Evolutionary conservation across 2,888 invertebrate species (phyloP), one percentile per base, ranked within the genome.

Genomic region (Eilema depressum): DNA sequence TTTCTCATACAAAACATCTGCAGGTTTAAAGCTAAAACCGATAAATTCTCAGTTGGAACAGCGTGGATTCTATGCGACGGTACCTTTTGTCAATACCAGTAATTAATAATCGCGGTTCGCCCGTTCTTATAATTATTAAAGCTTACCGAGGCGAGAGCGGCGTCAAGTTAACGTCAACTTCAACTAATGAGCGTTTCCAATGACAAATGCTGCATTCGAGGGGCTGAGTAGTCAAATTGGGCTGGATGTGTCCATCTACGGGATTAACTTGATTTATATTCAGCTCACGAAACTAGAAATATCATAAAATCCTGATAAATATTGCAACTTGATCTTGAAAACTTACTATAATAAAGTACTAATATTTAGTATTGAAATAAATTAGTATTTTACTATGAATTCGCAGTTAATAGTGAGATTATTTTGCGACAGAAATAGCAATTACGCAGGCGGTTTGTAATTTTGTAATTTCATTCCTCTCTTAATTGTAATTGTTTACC

Each of bases 161-260:
- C 88, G 90, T 94, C 93, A 92, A 93, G 93, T 94, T 93, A 90
- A 93, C 92, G 93, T 94, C 93, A 93, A 87, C 91, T 91, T 86
- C 86, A 89, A 92, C 93, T 93, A 95, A 95, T 94, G 93, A 94
- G 89, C 89, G 87, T 87, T 92, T 85, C 86, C 86, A 87, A 92
- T 93, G 94, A 94, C 93, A 93, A 93, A 94, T 94, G 93, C 89
- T 88, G 89, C 86, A 88, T 91, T 91, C 85, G 87, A 86, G 85
- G 85, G 78, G 80, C 84, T 82, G 82, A 82, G 81, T 77, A 80
- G 84, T 84, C 75, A 88, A 87, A 87, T 91, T 90, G 81, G 88
- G 81, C 86, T 88, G 83, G 89, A 90, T 87, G 79, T 83, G 83
- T 77, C 82, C 83, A 76, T 82, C 80, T 77, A 78, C 75, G 66